Conservation (phyloP, 2,888 invertebrate genomes). For the Ophion obscuratus region DNA sequence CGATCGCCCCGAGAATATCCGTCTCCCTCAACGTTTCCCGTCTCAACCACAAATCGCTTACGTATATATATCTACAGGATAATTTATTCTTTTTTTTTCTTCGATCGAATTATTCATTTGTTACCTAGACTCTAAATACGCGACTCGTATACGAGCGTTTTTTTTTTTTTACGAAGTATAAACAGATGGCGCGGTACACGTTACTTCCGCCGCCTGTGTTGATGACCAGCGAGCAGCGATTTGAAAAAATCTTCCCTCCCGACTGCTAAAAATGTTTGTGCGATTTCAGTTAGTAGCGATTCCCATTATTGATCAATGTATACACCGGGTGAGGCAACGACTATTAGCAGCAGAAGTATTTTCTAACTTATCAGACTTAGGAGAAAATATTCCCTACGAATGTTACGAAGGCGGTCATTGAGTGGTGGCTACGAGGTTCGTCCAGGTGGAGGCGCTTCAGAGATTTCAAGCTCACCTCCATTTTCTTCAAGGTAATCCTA, state of each 20-base stretch:
- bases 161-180: conserved; percentile 49
- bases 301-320: conserved; percentile 32
- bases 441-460: too few relatives aligned
- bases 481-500: too few relatives aligned
- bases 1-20: conserved; percentile 34
- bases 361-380: too few relatives aligned
- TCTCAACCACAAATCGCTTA: conserved; percentile 55
- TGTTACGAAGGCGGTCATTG: too few relatives aligned
- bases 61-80: conserved; percentile 60
- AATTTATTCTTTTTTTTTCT: conserved; percentile 29
- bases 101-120: conserved; percentile 61
- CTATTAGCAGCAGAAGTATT: too few relatives aligned
- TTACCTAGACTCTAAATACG: conserved; percentile 55
- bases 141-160: conserved; percentile 51
- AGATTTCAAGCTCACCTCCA: too few relatives aligned
- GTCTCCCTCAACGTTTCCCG: conserved; percentile 28
- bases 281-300: conserved; percentile 54
- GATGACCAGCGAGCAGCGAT: neutral
- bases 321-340: too few relatives aligned
- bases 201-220: conserved; percentile 17
- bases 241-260: neutral
- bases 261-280: conserved; percentile 58
- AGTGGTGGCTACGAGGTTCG: too few relatives aligned
- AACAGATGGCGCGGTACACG: conserved; percentile 56
- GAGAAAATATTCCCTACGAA: too few relatives aligned